These are phyloP conservation scores for Vireo griseus DNA, from an alignment of 2,797 vertebrate genomes.

Conservation along the genomic window DNA sequence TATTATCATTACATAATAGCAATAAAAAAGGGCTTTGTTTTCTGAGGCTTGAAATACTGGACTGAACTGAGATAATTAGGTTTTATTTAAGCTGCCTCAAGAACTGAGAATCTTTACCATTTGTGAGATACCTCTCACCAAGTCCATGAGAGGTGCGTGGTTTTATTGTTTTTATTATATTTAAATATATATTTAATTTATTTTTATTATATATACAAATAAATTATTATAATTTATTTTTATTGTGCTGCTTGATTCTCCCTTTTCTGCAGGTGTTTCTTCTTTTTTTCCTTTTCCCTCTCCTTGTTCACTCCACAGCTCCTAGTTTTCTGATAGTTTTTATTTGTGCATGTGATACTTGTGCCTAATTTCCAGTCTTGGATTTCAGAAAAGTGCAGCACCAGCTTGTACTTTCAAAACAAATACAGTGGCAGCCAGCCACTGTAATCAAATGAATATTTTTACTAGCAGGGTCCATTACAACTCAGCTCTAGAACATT, in stretches of 20 bases:
- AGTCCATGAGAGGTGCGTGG: neutral
- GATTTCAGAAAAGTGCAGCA: neutral
- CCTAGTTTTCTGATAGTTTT: neutral
- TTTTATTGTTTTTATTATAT: no score
- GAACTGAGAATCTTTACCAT: neutral
- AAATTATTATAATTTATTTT: neutral
- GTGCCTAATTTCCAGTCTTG: neutral
- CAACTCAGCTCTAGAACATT: neutral
- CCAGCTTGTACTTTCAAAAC: conserved; percentile 4
- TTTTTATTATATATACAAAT: no score
- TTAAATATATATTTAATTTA: no score
- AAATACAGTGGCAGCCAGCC: neutral
- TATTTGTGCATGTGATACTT: neutral
- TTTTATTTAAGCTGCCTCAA: neutral
- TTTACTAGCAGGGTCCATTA: neutral
- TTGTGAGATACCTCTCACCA: neutral
- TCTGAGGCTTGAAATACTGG: neutral
- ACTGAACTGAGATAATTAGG: neutral
- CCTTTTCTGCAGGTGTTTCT: neutral
- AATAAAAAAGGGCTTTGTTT: neutral
- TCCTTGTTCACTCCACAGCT: neutral
- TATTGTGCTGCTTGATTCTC: neutral
- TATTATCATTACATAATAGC: neutral
- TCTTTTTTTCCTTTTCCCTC: neutral
- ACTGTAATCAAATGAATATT: conserved; percentile 4